Evolutionary conservation across 2,113 vertebrate species (phyloP).

Genomic region (Eptatretus burgeri): DNA sequence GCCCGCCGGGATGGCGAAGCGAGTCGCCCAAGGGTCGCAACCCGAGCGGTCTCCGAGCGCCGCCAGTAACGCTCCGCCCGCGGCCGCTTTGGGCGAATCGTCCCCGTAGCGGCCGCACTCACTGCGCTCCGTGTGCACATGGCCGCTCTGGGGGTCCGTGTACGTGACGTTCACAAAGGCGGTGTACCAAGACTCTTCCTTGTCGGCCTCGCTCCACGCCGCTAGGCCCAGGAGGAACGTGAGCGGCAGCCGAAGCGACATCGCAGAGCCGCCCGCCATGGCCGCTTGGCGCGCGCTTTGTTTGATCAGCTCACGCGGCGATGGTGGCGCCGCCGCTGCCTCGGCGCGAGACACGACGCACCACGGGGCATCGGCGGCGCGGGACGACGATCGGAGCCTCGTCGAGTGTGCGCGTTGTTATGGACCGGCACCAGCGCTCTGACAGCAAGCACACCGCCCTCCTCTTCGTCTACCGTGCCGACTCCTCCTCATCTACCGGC

Average conservation of each 20-base stretch:
- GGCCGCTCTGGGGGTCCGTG: conserved; percentile 30
- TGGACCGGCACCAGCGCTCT: no score
- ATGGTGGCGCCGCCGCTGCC: no score
- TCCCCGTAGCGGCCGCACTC: conserved; percentile 91
- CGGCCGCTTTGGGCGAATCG: conserved; percentile 70
- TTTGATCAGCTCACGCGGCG: no score
- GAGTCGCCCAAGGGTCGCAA: conserved; percentile 39
- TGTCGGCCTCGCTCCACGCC: conserved; percentile 26
- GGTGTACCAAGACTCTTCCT: conserved; percentile 91
- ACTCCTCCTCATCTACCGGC: no score
- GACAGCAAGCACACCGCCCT: no score
- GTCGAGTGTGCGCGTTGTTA: no score
- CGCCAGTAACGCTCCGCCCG: conserved; percentile 38
- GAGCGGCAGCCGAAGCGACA: neutral
- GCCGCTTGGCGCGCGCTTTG: no score
- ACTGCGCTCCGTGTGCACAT: conserved; percentile 42
- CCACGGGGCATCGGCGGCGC: no score
- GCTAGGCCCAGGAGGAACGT: neutral
- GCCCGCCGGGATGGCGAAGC: conserved; percentile 22
- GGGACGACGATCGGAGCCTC: no score
- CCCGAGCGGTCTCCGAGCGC: conserved; percentile 33
- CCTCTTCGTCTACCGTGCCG: no score
- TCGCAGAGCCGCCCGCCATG: neutral
- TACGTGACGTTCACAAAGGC: conserved; percentile 92
- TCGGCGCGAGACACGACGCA: no score